Conservation (phyloP, 2,113 vertebrate species). For the Acrocephalus kingi region DNA sequence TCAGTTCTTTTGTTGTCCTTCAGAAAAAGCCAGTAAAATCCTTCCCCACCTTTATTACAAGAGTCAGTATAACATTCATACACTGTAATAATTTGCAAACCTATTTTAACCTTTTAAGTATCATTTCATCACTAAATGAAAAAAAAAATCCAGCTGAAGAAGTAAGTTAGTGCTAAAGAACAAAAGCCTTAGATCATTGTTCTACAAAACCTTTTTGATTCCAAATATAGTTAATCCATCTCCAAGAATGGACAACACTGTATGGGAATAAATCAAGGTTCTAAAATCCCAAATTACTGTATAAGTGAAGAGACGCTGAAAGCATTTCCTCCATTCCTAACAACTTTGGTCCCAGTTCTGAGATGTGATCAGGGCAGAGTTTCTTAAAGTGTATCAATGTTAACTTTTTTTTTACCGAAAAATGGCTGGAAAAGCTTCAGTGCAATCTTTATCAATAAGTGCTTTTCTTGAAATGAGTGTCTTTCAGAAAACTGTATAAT, state of each 20-base stretch:
- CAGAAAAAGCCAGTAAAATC: not conserved
- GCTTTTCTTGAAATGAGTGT: not conserved
- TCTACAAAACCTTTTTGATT: not conserved
- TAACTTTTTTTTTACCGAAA: not conserved
- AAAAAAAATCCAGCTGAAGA: not conserved
- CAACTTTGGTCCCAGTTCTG: not conserved
- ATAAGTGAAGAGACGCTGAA: not conserved
- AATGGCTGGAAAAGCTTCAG: not conserved
- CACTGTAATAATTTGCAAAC: not conserved
- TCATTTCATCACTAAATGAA: not conserved
- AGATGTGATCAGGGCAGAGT: not conserved
- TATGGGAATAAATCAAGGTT: not conserved
- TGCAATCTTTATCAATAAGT: not conserved
- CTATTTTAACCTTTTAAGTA: not conserved
- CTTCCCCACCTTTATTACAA: not conserved
- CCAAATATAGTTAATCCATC: not conserved
- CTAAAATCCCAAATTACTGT: not conserved
- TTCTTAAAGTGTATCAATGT: not conserved
- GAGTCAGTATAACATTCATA: not conserved
- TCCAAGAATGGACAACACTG: not conserved
- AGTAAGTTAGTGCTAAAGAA: not conserved
- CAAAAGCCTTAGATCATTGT: not conserved
- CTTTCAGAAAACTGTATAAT: not conserved
- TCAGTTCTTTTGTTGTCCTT: not conserved
- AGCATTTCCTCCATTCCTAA: not conserved